Evolutionary conservation across 2,888 invertebrate species (phyloP), one percentile per base, ranked within the genome.

Genomic region (Nomada flava): DNA sequence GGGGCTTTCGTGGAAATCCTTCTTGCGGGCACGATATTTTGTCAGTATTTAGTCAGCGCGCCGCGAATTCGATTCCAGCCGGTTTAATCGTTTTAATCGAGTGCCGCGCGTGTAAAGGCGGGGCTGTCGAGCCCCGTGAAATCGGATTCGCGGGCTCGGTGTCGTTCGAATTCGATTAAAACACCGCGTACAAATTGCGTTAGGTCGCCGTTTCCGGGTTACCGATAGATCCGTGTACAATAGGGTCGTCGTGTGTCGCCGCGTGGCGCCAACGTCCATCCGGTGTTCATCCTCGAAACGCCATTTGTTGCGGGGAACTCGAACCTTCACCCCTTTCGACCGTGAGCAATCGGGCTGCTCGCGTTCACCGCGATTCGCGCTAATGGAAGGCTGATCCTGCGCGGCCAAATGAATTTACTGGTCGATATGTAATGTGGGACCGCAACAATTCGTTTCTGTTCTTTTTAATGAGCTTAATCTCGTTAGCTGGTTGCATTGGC

Each of bases 111-210:
- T 72, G 77, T 68, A 78, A 84, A 74, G 82, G 81, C 57, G 59
- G 76, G 55, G 20, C 73, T 60, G 71, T 63, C 81, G 55, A 20
- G 57, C 69, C 57, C 70, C 76, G 69, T 67, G 69, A 73, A 88
- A 88, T 88, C 81, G 80, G 82, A 85, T 88, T 86, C 79, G 85
- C 79, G 86, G 79, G 62, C 63, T 77, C 84, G 82, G 79, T 81
- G 74, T 81, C 74, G 76, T 86, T 69, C 78, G 63, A 68, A 88
- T 88, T 86, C 81, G 76, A 86, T 88, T 88, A 83, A 86, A 88
- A 84, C 67, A 83, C 79, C 82, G 65, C 60, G 73, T 57, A 68
- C 76, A 80, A 83, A 83, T 83, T 76, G 78, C 68, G 77, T 82
- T 79, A 84, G 71, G 72, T 53, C 52, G 42, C 50, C 53, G 70